Base-by-base conservation (phyloP, 1,140 invertebrate genomes). In the Cydia strobilella region DNA sequence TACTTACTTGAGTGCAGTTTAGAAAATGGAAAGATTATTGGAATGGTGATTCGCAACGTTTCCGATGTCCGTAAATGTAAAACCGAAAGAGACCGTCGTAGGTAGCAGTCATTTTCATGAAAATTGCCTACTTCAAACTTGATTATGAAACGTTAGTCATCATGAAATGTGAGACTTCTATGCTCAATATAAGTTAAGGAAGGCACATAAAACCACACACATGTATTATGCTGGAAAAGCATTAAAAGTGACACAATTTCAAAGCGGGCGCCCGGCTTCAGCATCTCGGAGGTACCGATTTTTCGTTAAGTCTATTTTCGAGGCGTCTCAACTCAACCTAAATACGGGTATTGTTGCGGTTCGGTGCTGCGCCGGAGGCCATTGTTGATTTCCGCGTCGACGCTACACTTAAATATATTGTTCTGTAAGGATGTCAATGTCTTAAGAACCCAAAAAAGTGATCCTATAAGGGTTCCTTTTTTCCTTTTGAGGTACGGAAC, bases 171-270 rank as follows among this genome's bases (percentile, higher is more conserved):
- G 20, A 35, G 23, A 27, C 23, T n/a, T 4, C 27, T 23, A 23
- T 23, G 9, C 63, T 35, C 23, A 66, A 66, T 66, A 66, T 66
- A 66, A 66, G 25, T 66, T 66, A 35, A 66, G 63, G 23, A 15
- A 66, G 9, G 54, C 54, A 51, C 25, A 35, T 66, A 66, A 35
- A 66, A 66, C 27, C 27, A 63, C 20, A 35, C n/a, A 72, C 31
- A 23, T 13, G 39, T 20, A 48, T 59, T 74, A 79, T 48, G 51
- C 45, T 75, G 48, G 54, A 23, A 78, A 82, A 80, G 79, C 79
- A 84, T 80, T 81, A 82, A 83, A 83, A 80, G 81, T 82, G 82
- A 84, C 80, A 86, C 84, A 84, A 80, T 86, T 86, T 86, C 80
- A 84, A 86, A 82, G 80, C 74, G 62, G 4, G 54, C 54, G 6